Percentiles rank a stretch among this genome's conserved stretches.
Evolutionary conservation across 23 tunicate genomes (phyloP).

Genomic region (Trididemnum clinides): DNA sequence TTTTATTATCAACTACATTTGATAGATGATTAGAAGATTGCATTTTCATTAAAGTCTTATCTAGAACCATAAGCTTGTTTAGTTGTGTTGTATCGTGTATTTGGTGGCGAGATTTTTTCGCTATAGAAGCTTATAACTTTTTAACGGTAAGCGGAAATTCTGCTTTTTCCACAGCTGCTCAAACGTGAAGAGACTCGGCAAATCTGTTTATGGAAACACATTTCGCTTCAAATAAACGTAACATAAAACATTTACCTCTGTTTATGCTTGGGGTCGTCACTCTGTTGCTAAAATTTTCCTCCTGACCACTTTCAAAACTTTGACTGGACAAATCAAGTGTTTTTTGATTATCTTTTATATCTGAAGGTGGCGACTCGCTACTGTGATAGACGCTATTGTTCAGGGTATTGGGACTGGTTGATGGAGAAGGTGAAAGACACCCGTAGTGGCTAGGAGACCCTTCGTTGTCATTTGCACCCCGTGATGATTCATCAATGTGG

Average conservation of each 20-base stretch:
- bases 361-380: neutral
- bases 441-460: neutral
- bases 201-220: neutral
- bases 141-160: slow-evolving; percentile 17
- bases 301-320: neutral
- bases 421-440: slow-evolving; percentile 13
- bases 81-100: no score
- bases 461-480: neutral
- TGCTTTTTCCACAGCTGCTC: neutral
- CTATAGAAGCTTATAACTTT: no score
- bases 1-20: no score
- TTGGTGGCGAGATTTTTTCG: no score
- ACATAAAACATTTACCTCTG: neutral
- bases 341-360: neutral
- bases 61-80: no score
- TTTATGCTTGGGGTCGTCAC: neutral
- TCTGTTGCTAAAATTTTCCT: neutral
- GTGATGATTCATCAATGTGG: slow-evolving; percentile 3
- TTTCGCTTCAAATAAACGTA: neutral
- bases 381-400: neutral
- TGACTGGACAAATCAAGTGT: neutral
- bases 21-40: no score
- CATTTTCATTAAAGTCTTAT: no score
- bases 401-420: neutral
- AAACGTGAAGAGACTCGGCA: slow-evolving; percentile 12